phyloP scores from a whole-genome alignment of 1,140 invertebrate species.

The Macrosteles quadrilineatus region DNA sequence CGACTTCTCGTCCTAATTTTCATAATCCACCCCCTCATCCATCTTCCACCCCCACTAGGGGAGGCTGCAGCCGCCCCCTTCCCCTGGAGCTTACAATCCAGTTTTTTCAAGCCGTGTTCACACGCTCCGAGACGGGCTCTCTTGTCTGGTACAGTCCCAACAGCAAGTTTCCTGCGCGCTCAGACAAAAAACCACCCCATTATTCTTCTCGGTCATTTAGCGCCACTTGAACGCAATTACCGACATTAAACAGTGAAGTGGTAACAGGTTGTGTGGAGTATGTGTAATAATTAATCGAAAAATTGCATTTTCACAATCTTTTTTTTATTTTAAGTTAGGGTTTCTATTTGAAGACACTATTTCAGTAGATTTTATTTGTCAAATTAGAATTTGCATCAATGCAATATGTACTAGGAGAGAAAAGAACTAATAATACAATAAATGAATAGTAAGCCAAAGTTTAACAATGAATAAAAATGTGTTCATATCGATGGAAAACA shows the following conservation, averaged over 20 bases:
- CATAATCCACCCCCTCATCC: constrained; percentile 23
- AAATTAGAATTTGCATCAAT: too few relatives aligned
- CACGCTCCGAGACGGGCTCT: constrained; percentile 15
- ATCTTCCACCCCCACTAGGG: constrained; percentile 9
- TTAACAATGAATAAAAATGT: too few relatives aligned
- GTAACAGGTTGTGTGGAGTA: too few relatives aligned
- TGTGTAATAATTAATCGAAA: too few relatives aligned
- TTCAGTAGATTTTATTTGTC: too few relatives aligned
- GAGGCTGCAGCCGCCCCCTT: neutral
- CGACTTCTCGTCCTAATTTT: constrained; percentile 26
- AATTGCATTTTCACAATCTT: too few relatives aligned
- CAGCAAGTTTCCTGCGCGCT: neutral
- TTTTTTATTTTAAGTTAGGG: too few relatives aligned
- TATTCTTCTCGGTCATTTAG: constrained; percentile 13
- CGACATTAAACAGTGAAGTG: neutral
- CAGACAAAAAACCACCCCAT: constrained; percentile 20
- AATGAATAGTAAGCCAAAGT: too few relatives aligned
- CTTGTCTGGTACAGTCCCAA: neutral
- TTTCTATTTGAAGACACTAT: too few relatives aligned
- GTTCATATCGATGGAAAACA: too few relatives aligned
- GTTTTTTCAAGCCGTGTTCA: constrained; percentile 24
- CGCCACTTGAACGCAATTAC: constrained; percentile 12
- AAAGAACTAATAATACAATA: too few relatives aligned
- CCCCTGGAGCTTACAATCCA: constrained; percentile 1
- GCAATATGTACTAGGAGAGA: too few relatives aligned